phyloP scores from a whole-genome alignment of 2,888 invertebrate genomes.

The Lordiphosa andalusiaca region DNA sequence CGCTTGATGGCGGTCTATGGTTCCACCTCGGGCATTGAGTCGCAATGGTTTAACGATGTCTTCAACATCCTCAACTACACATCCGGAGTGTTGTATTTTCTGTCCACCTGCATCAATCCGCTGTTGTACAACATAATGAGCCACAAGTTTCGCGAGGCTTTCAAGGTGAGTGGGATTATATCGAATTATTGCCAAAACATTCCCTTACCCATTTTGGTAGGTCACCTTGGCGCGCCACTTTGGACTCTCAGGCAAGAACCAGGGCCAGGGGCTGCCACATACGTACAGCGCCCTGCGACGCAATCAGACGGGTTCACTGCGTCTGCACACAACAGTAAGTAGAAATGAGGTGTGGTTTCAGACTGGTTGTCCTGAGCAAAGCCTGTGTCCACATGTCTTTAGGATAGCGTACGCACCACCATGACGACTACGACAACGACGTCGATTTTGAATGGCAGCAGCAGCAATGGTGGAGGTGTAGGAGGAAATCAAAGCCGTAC shows the following conservation, averaged over 20 bases:
- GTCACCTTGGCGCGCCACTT: slow-evolving; percentile 79
- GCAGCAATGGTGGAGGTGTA: slow-evolving; percentile 27
- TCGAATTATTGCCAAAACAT: neutral
- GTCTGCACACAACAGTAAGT: slow-evolving; percentile 78
- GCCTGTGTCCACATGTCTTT: slow-evolving; percentile 45
- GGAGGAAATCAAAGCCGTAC: slow-evolving; percentile 30
- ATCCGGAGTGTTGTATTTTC: slow-evolving; percentile 85
- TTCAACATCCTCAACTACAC: slow-evolving; percentile 85
- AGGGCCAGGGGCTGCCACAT: slow-evolving; percentile 68
- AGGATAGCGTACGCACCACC: slow-evolving; percentile 79
- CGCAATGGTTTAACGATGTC: slow-evolving; percentile 81
- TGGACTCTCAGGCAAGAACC: slow-evolving; percentile 72
- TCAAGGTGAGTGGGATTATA: slow-evolving; percentile 81
- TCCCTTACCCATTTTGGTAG: slow-evolving; percentile 43
- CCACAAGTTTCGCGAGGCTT: slow-evolving; percentile 86
- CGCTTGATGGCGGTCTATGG: slow-evolving; percentile 90
- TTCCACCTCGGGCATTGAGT: slow-evolving; percentile 70
- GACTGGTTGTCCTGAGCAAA: too few species aligned
- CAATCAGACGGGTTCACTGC: slow-evolving; percentile 78
- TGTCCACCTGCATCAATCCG: slow-evolving; percentile 87
- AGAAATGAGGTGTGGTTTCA: slow-evolving; percentile 49
- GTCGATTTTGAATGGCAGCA: slow-evolving; percentile 50
- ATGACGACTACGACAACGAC: slow-evolving; percentile 70
- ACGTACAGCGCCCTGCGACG: slow-evolving; percentile 79
- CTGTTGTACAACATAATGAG: slow-evolving; percentile 87